These are phyloP conservation scores for Phymorhynchus buccinoides DNA, from an alignment of 1,140 invertebrate genomes.

Conservation along the genomic window DNA sequence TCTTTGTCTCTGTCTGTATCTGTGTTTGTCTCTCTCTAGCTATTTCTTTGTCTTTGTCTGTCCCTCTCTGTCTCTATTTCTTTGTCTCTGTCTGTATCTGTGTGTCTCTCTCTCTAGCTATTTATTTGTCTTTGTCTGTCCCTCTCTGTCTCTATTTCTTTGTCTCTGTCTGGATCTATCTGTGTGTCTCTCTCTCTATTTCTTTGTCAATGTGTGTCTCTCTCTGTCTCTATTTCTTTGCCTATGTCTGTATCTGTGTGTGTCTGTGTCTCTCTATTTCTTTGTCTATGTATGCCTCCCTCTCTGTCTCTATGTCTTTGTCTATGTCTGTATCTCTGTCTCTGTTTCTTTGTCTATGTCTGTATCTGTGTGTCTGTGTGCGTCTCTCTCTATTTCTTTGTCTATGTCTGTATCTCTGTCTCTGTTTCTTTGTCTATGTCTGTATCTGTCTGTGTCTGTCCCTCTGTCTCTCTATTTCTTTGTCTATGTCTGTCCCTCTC, in stretches of 20 bases:
- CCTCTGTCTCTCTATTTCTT: too few relatives aligned
- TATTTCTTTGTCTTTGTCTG: too few relatives aligned
- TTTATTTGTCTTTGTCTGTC: too few relatives aligned
- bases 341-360: background rate
- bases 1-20: too few relatives aligned
- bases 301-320: too few relatives aligned
- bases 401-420: too few relatives aligned
- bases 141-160: too few relatives aligned
- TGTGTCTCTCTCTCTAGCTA: background rate
- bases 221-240: background rate
- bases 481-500: too few relatives aligned
- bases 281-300: too few relatives aligned
- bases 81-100: background rate
- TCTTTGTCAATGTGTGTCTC: constrained; percentile 7
- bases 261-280: background rate
- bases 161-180: background rate
- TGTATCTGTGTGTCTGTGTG: constrained; percentile 21
- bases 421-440: too few relatives aligned
- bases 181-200: background rate
- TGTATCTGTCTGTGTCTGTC: background rate
- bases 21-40: background rate
- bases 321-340: background rate
- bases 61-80: too few relatives aligned
- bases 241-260: background rate
- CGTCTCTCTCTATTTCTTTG: background rate